phyloP scores from a whole-genome alignment of 2,797 vertebrate species.

The Champsocephalus gunnari region DNA sequence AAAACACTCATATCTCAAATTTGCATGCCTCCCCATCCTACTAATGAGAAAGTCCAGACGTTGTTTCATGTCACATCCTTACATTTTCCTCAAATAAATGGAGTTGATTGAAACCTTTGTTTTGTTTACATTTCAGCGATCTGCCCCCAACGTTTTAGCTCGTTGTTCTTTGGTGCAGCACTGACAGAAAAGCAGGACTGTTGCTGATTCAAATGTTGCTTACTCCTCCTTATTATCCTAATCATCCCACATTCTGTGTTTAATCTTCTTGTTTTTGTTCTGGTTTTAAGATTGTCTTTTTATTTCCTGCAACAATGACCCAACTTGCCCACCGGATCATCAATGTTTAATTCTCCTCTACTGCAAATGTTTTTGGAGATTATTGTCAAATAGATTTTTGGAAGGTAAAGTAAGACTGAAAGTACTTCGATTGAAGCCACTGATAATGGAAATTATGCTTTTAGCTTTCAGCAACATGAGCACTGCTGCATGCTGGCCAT shows the following conservation, averaged over 20 bases:
- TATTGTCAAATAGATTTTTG: neutral
- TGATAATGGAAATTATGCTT: conserved; percentile 29
- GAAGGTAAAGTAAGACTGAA: neutral
- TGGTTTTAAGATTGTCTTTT: conserved; percentile 11
- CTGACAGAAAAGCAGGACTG: conserved; percentile 8
- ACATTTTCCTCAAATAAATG: neutral
- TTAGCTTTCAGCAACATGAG: conserved; percentile 8
- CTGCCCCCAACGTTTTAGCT: neutral
- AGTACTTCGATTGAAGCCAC: conserved; percentile 2
- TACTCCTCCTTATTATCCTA: neutral
- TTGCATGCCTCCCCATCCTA: neutral
- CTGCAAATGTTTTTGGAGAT: conserved; percentile 12
- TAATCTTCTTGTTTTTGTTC: conserved; percentile 8
- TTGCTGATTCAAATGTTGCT: conserved; percentile 6
- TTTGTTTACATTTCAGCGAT: neutral
- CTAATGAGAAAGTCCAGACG: neutral
- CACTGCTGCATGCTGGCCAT: neutral
- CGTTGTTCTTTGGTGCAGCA: neutral
- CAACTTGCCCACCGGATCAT: conserved; percentile 25
- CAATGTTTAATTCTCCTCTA: conserved; percentile 27
- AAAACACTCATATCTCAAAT: conserved; percentile 1
- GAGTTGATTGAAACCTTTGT: neutral
- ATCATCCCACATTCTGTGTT: neutral
- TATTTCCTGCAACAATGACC: neutral
- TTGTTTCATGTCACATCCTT: neutral